phyloP scores from a whole-genome alignment of 2,888 invertebrate genomes.

The Rhingia rostrata region DNA sequence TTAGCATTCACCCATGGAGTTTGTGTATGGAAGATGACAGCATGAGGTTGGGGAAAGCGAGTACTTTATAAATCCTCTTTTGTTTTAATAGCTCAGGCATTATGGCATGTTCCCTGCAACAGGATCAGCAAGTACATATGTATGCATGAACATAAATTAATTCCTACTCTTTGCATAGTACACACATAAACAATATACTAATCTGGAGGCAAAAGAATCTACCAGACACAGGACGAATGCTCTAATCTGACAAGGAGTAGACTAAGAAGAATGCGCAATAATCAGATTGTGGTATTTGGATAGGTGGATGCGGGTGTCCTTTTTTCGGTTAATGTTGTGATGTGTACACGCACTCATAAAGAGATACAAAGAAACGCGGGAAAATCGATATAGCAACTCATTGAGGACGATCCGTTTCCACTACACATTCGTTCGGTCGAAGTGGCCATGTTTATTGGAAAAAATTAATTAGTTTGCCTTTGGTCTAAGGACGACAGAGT shows the following conservation, averaged over 20 bases:
- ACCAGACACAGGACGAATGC: conserved; percentile 44
- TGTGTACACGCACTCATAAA: conserved; percentile 34
- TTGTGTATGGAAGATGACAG: conserved; percentile 1
- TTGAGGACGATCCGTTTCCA: conserved; percentile 26
- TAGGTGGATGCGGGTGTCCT: conserved; percentile 26
- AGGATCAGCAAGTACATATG: conserved; percentile 30
- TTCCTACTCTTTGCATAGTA: conserved; percentile 60
- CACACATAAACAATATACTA: conserved; percentile 43
- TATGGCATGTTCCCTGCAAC: conserved; percentile 44
- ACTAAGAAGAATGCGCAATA: conserved; percentile 64
- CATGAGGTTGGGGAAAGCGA: conserved; percentile 13
- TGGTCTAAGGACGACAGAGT: conserved; percentile 33
- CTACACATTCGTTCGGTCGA: conserved; percentile 36
- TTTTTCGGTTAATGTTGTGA: conserved; percentile 27
- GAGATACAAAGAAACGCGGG: conserved; percentile 16
- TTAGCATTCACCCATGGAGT: conserved; percentile 52
- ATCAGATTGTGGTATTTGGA: conserved; percentile 67
- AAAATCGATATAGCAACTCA: conserved; percentile 51
- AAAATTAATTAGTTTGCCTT: conserved; percentile 71
- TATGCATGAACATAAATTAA: conserved; percentile 64
- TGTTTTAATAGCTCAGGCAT: conserved; percentile 63
- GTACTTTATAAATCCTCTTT: conserved; percentile 56
- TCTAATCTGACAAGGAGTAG: conserved; percentile 69
- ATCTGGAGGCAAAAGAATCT: conserved; percentile 7
- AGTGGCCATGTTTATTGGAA: conserved; percentile 63